These are phyloP conservation scores for human DNA, from an alignment of 2,113 vertebrate genomes.

Conservation along the genomic window DNA sequence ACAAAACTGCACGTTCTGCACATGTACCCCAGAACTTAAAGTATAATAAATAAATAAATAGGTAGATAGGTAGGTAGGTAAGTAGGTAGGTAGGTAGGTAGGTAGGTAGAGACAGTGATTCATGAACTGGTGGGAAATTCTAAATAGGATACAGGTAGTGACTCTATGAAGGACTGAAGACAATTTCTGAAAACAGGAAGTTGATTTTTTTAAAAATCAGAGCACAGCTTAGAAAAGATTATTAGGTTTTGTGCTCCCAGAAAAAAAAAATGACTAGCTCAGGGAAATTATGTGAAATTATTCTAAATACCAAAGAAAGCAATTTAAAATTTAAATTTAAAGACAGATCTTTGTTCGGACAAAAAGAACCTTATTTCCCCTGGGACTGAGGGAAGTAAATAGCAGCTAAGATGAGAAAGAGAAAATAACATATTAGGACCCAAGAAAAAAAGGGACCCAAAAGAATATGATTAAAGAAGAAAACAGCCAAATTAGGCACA, in stretches of 20 bases:
- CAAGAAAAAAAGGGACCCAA: neutral
- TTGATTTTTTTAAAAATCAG: neutral
- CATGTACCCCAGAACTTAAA: no score
- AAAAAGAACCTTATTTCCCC: neutral
- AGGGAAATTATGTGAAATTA: neutral
- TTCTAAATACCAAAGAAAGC: neutral
- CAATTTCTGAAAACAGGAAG: neutral
- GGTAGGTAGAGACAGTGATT: neutral
- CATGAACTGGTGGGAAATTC: neutral
- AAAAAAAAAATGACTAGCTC: neutral
- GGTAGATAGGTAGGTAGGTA: no score
- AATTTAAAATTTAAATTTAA: conserved; percentile 15
- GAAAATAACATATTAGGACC: neutral
- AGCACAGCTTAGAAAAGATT: neutral
- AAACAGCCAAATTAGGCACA: neutral
- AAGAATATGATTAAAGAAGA: neutral
- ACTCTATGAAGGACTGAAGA: neutral
- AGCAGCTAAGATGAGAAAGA: neutral
- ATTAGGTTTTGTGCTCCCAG: neutral
- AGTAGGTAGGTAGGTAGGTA: no score
- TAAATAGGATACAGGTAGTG: neutral
- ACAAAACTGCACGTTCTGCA: no score
- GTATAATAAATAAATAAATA: no score
- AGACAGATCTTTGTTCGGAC: neutral
- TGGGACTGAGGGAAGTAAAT: neutral